Evolutionary conservation across 2,113 vertebrate species (phyloP).

Genomic region (Crotalus viridis): DNA sequence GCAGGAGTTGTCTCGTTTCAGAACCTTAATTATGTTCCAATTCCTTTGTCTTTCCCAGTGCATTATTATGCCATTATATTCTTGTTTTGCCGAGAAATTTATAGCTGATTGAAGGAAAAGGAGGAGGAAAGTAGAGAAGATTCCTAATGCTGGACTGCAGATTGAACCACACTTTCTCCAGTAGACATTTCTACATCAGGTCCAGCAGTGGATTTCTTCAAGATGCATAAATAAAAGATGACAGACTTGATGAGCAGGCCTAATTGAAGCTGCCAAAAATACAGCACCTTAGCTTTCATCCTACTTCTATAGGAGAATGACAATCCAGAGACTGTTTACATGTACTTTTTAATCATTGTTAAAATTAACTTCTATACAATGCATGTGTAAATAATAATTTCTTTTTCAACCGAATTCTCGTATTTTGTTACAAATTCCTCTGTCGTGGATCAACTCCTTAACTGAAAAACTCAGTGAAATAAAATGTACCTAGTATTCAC

Average conservation of each 20-base stretch:
- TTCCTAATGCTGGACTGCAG: background rate
- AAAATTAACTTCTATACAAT: background rate
- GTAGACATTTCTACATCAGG: background rate
- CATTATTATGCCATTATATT: background rate
- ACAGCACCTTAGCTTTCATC: background rate
- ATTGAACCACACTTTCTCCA: background rate
- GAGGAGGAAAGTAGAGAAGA: background rate
- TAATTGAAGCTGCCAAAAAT: background rate
- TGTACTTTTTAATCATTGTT: background rate
- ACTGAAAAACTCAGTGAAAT: background rate
- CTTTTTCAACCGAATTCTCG: background rate
- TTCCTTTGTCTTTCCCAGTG: background rate
- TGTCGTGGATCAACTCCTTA: background rate
- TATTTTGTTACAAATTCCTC: background rate
- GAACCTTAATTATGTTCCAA: background rate
- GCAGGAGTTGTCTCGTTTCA: background rate
- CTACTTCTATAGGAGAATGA: background rate
- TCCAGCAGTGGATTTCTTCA: background rate
- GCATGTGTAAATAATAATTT: background rate
- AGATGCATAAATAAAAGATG: background rate
- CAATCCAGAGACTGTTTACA: background rate
- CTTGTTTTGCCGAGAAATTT: background rate
- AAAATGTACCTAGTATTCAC: background rate
- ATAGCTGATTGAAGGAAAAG: background rate
- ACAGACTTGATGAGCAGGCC: background rate